phyloP scores from a whole-genome alignment of 2,888 invertebrate genomes.

The Xanthia icteritia region DNA sequence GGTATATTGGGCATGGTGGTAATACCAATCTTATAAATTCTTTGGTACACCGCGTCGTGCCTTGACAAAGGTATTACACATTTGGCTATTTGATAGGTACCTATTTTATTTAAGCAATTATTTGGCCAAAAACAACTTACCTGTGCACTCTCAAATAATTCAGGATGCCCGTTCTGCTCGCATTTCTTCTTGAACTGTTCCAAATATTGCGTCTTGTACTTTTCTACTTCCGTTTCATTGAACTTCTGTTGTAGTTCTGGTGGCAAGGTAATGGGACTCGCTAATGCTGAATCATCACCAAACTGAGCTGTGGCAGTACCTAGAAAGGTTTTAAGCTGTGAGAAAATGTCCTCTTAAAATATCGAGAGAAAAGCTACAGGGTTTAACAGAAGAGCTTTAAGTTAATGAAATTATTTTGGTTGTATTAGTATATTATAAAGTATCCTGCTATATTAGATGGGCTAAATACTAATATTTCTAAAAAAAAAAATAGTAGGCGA shows the following conservation, averaged over 20 bases:
- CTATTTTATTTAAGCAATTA: background rate
- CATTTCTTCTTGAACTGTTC: slow-evolving; percentile 92
- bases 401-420: background rate
- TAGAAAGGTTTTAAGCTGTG: slow-evolving; percentile 7
- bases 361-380: background rate
- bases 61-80: background rate
- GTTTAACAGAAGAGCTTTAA: background rate
- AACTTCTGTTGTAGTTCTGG: slow-evolving; percentile 77
- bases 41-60: too few relatives aligned
- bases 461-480: too few relatives aligned
- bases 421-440: too few relatives aligned
- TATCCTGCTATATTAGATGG: too few relatives aligned
- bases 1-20: too few relatives aligned
- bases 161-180: slow-evolving; percentile 90
- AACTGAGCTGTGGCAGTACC: slow-evolving; percentile 51
- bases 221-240: slow-evolving; percentile 74
- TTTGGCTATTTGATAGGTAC: background rate
- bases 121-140: slow-evolving; percentile 71
- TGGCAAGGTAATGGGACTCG: slow-evolving; percentile 70
- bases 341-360: background rate
- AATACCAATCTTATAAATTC: background rate
- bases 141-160: slow-evolving; percentile 90
- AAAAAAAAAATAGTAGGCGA: too few relatives aligned
- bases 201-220: slow-evolving; percentile 83
- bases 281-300: slow-evolving; percentile 2